phyloP scores from a whole-genome alignment of 1,140 invertebrate genomes.

The Notospermus geniculatus region DNA sequence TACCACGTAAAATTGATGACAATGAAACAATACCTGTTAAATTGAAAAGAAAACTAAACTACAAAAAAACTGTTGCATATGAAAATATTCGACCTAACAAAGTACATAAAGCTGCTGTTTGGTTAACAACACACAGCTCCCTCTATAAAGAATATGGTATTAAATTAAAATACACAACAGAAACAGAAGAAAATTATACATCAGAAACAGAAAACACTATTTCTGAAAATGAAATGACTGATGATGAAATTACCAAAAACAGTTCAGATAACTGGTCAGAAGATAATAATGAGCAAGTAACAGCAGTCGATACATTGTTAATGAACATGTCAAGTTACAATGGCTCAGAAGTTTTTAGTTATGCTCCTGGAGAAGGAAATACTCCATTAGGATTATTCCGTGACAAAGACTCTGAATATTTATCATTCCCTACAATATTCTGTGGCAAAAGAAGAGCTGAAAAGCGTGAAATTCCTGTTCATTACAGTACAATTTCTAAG shows the following conservation, averaged over 20 bases:
- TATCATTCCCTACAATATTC: constrained; percentile 25
- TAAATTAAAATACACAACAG: too few relatives aligned
- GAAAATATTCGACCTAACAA: constrained; percentile 20
- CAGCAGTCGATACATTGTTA: background rate
- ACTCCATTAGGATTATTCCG: constrained; percentile 22
- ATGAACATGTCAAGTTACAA: too few relatives aligned
- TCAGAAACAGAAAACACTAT: too few relatives aligned
- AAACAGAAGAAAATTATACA: too few relatives aligned
- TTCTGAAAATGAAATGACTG: too few relatives aligned
- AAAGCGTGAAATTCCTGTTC: constrained; percentile 14
- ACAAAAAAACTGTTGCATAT: constrained; percentile 18
- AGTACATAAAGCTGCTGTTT: background rate
- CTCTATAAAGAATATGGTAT: too few relatives aligned
- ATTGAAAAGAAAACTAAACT: constrained; percentile 23
- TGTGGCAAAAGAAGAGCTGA: constrained; percentile 19
- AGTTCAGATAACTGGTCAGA: too few relatives aligned
- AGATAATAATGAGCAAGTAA: background rate
- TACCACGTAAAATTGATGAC: constrained; percentile 19
- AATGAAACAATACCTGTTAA: constrained; percentile 20
- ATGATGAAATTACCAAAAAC: too few relatives aligned
- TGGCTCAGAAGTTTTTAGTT: constrained; percentile 18
- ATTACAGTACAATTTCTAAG: constrained; percentile 26
- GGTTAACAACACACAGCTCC: background rate
- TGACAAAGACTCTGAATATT: constrained; percentile 21
- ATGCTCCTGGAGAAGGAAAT: constrained; percentile 27